These are phyloP conservation scores for Prunella himalayana DNA, from an alignment of 2,113 vertebrate genomes.

Conservation along the genomic window DNA sequence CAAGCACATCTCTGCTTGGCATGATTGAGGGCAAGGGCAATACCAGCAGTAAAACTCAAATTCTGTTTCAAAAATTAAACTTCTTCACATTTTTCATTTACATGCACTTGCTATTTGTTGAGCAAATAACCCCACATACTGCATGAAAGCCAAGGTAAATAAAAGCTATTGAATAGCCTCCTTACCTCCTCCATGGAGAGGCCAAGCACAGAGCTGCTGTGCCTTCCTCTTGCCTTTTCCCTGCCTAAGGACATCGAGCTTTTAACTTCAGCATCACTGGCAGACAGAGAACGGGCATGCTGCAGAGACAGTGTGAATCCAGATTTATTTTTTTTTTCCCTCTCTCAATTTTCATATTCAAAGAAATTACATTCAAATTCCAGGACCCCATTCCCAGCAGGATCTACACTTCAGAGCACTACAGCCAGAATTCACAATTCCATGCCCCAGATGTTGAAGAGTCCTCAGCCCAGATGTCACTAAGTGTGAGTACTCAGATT, in stretches of 20 bases:
- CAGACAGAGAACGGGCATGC: slow-evolving; percentile 78
- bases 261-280: slow-evolving; percentile 77
- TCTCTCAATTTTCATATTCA: neutral
- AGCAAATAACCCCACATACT: neutral
- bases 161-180: neutral
- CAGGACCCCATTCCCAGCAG: neutral
- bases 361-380: neutral
- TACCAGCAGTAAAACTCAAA: neutral
- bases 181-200: slow-evolving; percentile 90
- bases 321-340: neutral
- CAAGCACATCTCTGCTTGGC: neutral
- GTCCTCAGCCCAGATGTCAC: neutral
- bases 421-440: slow-evolving; percentile 14
- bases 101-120: neutral
- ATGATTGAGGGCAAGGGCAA: neutral
- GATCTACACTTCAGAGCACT: neutral
- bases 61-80: neutral
- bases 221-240: slow-evolving; percentile 74
- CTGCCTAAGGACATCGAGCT: slow-evolving; percentile 63
- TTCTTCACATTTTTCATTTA: neutral
- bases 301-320: slow-evolving; percentile 48
- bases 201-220: slow-evolving; percentile 77
- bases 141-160: neutral
- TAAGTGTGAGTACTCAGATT: neutral
- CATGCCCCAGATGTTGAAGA: neutral